Evolutionary conservation across 2,888 invertebrate genomes (phyloP).

Genomic region (Drosophila meridiana): DNA sequence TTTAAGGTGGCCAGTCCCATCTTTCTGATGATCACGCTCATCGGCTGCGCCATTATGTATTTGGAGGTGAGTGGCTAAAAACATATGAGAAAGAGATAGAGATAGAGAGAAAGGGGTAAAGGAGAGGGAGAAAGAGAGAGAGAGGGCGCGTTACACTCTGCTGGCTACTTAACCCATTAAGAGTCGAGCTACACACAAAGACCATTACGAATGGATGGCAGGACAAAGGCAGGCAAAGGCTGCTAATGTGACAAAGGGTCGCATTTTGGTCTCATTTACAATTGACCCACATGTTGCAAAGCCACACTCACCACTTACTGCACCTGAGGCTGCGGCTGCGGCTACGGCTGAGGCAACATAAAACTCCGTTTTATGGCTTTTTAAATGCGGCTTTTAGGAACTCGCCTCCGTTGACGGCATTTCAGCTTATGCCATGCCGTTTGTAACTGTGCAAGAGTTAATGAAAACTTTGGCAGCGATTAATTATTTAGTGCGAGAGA

Average conservation of each 20-base stretch:
- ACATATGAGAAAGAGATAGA: neutral
- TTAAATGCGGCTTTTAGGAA: constrained; percentile 73
- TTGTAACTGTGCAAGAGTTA: constrained; percentile 29
- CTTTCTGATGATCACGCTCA: constrained; percentile 94
- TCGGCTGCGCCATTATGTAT: constrained; percentile 97
- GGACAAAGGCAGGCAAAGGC: constrained; percentile 36
- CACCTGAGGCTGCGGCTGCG: constrained; percentile 27
- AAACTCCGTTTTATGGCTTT: constrained; percentile 62
- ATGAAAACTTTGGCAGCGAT: constrained; percentile 14
- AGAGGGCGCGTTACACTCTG: neutral
- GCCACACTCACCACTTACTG: constrained; percentile 6
- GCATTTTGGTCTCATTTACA: constrained; percentile 65
- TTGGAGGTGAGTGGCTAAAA: constrained; percentile 89
- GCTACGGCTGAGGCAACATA: constrained; percentile 47
- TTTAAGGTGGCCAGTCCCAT: constrained; percentile 97
- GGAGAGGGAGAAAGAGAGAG: neutral
- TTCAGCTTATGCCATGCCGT: constrained; percentile 14
- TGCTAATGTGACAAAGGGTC: constrained; percentile 72
- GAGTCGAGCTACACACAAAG: constrained; percentile 49
- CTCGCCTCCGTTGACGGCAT: constrained; percentile 20
- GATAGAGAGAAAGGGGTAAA: neutral
- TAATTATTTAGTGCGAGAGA: neutral
- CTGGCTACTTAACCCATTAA: constrained; percentile 67
- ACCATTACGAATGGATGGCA: constrained; percentile 46
- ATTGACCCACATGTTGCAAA: constrained; percentile 66